Base-by-base conservation (phyloP, 2,797 vertebrate species). In the Arnoldichthys spilopterus region DNA sequence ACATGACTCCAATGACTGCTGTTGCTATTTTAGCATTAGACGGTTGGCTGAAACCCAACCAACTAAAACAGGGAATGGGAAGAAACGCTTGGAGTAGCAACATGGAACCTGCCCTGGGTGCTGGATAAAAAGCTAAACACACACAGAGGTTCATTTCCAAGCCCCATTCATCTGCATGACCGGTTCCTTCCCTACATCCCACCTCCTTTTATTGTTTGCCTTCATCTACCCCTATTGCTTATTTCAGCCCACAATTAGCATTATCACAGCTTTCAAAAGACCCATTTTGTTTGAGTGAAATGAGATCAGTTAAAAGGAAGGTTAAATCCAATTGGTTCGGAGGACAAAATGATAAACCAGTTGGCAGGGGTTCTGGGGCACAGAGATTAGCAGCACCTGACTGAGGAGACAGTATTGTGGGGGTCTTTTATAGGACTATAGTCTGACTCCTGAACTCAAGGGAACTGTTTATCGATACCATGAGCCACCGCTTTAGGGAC, bases 291-390 rank as follows among this genome's bases (percentile, higher is more conserved):
- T 90, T 89, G 89, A 87, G 85, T 85, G 88, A 90, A 91, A 92
- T 90, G 83, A 91, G 88, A 92, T 92, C 90, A 91, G 92, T 92
- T 91, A 54, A 91, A 91, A 90, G 86, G 89, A 92, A 92, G 90
- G 89, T 86, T 90, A 92, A 90, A 90, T 85, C 92, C 89, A 89
- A 90, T 91, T 91, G 91, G 90, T 76, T 74, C 83, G 47, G 85
- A 91, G 89, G 89, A 91, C 91, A 90, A 90, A 89, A 86, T n/a
- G 89, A 92, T 91, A 93, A 90, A 81, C 61, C 77, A 53, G 67
- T 34, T 51, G 32, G 80, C 62, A 51, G 45, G 59, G n/a, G 58
- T 24, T 40, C 58, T 66, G 72, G 75, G 59, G 51, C 62, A 37
- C 61, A 51, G 53, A 74, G 71, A 80, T 75, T 75, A 74, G 64